These are phyloP conservation scores for Orthosia gracilis DNA, from an alignment of 2,888 invertebrate species.

Conservation along the genomic window DNA sequence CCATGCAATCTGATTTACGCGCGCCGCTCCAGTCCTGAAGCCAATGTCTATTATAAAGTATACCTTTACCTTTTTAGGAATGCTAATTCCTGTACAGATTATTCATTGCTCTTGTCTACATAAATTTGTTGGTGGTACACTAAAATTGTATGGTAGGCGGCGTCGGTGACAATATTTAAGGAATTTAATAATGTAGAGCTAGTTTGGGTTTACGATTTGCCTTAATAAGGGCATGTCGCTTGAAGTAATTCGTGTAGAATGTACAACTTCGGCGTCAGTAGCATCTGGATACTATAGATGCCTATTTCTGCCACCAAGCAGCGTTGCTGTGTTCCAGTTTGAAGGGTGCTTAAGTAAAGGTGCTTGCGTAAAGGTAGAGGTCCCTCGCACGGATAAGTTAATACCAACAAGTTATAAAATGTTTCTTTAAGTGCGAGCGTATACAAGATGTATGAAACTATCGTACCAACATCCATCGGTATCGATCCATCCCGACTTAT, in stretches of 20 bases:
- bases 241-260: conserved; percentile 13
- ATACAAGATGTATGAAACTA: too few species aligned
- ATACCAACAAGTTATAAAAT: too few species aligned
- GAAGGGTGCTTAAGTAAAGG: not conserved
- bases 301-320: not conserved
- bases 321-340: not conserved
- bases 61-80: conserved; percentile 85
- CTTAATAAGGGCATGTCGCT: conserved; percentile 6
- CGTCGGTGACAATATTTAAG: conserved; percentile 59
- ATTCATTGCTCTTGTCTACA: conserved; percentile 78
- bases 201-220: conserved; percentile 17
- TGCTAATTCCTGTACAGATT: conserved; percentile 82
- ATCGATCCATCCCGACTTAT: too few species aligned
- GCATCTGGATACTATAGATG: conserved; percentile 18
- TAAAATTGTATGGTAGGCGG: conserved; percentile 59
- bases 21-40: conserved; percentile 78
- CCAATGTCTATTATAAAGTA: conserved; percentile 78
- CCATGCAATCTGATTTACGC: conserved; percentile 88
- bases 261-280: not conserved
- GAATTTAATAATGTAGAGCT: conserved; percentile 53
- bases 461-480: too few species aligned
- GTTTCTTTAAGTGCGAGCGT: too few species aligned
- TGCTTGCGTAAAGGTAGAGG: not conserved
- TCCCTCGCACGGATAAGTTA: too few species aligned
- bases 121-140: conserved; percentile 69